phyloP scores from a whole-genome alignment of 1,140 invertebrate genomes.

The Heliconius hewitsoni region DNA sequence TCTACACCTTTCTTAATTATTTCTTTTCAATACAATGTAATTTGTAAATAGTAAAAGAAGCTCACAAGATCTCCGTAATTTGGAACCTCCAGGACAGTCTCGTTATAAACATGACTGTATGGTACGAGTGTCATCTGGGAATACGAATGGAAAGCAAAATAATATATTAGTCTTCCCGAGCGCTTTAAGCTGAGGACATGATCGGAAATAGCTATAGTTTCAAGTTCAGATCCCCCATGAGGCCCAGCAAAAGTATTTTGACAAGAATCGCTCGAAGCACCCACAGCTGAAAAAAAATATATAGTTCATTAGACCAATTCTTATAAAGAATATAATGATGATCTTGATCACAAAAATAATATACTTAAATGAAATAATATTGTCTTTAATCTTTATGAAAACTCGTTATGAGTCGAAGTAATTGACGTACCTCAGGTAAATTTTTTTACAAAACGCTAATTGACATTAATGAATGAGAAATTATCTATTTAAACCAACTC shows the following conservation, averaged over 20 bases:
- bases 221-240: constrained; percentile 93
- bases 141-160: constrained; percentile 88
- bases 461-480: too few relatives aligned
- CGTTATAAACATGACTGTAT: constrained; percentile 83
- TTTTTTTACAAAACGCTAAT: too few relatives aligned
- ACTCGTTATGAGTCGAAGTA: too few relatives aligned
- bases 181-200: constrained; percentile 52
- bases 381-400: too few relatives aligned
- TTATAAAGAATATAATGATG: too few relatives aligned
- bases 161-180: constrained; percentile 68
- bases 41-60: background rate
- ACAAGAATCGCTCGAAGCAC: constrained; percentile 92
- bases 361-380: too few relatives aligned
- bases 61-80: constrained; percentile 85
- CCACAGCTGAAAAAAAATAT: constrained; percentile 64
- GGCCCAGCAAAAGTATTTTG: constrained; percentile 92
- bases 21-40: too few relatives aligned
- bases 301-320: too few relatives aligned
- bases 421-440: too few relatives aligned
- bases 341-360: too few relatives aligned
- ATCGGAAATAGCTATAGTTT: constrained; percentile 87
- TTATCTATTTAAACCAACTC: too few relatives aligned
- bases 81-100: constrained; percentile 73
- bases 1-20: background rate
- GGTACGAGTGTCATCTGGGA: constrained; percentile 88